Base-by-base conservation (phyloP, 2,888 invertebrate genomes). In the Antheraea assamensis region DNA sequence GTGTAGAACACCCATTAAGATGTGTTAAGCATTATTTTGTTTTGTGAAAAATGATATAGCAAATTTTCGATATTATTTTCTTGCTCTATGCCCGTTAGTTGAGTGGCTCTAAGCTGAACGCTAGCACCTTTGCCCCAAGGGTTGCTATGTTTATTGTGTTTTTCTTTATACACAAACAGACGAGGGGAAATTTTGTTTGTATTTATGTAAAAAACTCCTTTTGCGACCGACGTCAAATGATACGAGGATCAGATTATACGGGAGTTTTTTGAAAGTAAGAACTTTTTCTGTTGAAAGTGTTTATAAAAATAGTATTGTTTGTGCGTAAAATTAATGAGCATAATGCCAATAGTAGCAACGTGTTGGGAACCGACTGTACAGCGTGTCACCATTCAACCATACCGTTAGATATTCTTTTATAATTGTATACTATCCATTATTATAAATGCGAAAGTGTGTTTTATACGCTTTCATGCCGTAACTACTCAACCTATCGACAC, bases 131-230 rank as follows among this genome's bases (percentile, higher is more conserved):
- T 27, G 42, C 66, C 74, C 74, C 68, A 35, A 30, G 74, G 74
- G 71, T 31, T 42, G 58, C 71, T 10, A 27, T 30, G 71, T 71
- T 58, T 74, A 74, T 74, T 71, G 52, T 42, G 71, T 68, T 73
- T 73, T 47, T 64, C 73, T 64, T 73, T 71, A 58, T 68, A 68
- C 66, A 74, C 66, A 74, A 71, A 74, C 71, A 42, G n/a, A 24
- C 72, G 71, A 71, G 52, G 52, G 74, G 71, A 71, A 47, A 74
- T 71, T 73, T 55, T 73, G 35, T 71, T 61, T 71, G 24, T 70
- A 71, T 64, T 71, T 68, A 30, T 70, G 68, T 74, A 71, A 66
- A 74, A 73, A 66, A 64, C 70, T 58, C 73, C 55, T 72, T n/a
- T 70, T 72, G 52, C 49, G 49, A 35, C 47, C 49, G 52, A 30